Base-by-base conservation (phyloP, 1,140 invertebrate genomes). In the Xylocopa sonorina region DNA sequence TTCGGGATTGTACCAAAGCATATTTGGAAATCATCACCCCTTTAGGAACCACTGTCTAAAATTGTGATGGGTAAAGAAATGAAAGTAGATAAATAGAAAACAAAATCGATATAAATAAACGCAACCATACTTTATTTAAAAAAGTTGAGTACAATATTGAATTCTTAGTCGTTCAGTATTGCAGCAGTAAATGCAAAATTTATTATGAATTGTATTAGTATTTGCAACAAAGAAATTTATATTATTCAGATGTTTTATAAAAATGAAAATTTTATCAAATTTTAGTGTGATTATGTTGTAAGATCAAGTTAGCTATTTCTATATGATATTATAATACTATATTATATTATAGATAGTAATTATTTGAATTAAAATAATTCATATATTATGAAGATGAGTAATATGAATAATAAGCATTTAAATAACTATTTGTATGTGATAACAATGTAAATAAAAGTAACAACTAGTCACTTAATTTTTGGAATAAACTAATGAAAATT, bases 121-220 rank as follows among this genome's bases (percentile, higher is more conserved):
- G 10, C 5, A 58, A 58, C 16, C 32, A 18, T 12, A 58, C 58
- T 77, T 69, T 69, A 77, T 69, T 77, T 48, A 18, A 34, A 57
- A 76, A 38, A 58, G 24, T 29, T 5, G n/a, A 27, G 0, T 48
- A 60, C 32, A 77, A 38, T 34, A 24, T 24, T 51, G 0, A 21
- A 21, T 51, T 57, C 24, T 66, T 29, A 46, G 14, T 53, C 38
- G 18, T 29, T 24, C 16, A 46, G 2, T 38, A 1, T 10, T 67
- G 53, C 21, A n/a, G 18, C 0, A 43, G 67, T 51, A 74, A 74
- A 74, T 75, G 62, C 24, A 46, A 66, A 64, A 53, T 55, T 66
- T 66, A 32, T 55, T 60, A 27, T 41, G 29, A 51, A 16, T 66
- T 43, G 41, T 66, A 46, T 24, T 34, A 58, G 32, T 68, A 6